Evolutionary conservation across 53 echinoderm and acorn worm genomes (phyloP), one percentile per base, ranked within the genome.

Genomic region (Actinopyga echinites): DNA sequence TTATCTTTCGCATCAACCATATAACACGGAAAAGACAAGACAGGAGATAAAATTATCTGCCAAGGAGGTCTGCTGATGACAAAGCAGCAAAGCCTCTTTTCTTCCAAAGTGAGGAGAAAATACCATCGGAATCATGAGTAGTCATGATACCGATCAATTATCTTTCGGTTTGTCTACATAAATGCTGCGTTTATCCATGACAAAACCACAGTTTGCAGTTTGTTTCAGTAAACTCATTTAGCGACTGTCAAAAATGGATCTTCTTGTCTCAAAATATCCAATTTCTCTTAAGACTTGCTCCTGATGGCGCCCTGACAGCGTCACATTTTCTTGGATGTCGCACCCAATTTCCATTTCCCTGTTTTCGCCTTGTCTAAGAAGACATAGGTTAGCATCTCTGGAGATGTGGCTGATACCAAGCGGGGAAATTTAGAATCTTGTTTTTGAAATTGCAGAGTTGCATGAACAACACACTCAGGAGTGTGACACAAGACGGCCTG

Each of bases 261-360:
- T 71, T 71, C 25, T 15, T 71, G 71, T 71, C 71, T 71, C 22
- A 71, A 40, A 45, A 71, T 71, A 71, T 71, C 71, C 29, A 71
- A 71, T 71, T 71, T 71, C 71, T 43, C 24, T n/a, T 44, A 71
- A 25, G 40, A 24, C 71, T 71, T 44, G 71, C 71, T 43, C 42
- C 71, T 71, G 71, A 71, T 71, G 71, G 71, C 71, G 71, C 71
- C 71, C 71, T 71, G 71, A 71, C 71, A 71, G 71, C 71, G 71
- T 40, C 71, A 40, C 40, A 38, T 24, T 24, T 71, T 71, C 71
- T 38, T 24, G 44, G 44, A 71, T 44, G 71, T 71, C 71, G 42
- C 71, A 71, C 44, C 71, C 71, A 71, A 71, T 71, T 23, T 71
- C 42, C 44, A 13, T 22, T 71, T 43, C 44, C 44, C 31, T 40